phyloP scores from a whole-genome alignment of 2,888 invertebrate species.

The Cataglyphis rosenhaueri region DNA sequence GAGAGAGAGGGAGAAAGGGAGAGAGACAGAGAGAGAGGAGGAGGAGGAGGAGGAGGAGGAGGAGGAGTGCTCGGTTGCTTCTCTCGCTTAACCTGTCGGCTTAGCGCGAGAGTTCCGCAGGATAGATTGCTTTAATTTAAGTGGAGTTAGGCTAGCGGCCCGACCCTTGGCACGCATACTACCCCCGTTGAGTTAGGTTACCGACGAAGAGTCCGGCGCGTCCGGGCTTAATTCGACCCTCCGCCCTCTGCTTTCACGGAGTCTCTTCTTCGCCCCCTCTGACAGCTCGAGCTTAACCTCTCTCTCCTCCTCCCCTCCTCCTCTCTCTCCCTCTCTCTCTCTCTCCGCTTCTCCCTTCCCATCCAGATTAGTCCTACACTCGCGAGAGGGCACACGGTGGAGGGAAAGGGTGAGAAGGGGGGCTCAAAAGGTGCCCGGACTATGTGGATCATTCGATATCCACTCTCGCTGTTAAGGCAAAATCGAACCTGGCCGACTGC shows the following conservation, averaged over 20 bases:
- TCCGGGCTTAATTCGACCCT: conserved; percentile 79
- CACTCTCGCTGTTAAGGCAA: conserved; percentile 69
- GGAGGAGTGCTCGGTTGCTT: conserved; percentile 61
- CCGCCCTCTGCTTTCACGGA: conserved; percentile 48
- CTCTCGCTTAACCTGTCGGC: conserved; percentile 78
- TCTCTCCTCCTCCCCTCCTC: neutral
- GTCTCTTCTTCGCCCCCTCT: conserved; percentile 43
- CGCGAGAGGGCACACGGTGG: conserved; percentile 41
- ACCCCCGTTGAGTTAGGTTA: conserved; percentile 75
- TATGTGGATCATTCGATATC: conserved; percentile 73
- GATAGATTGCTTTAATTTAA: conserved; percentile 84
- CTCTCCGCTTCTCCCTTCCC: conserved; percentile 31
- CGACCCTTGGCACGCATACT: conserved; percentile 65
- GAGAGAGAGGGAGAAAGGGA: too few species aligned
- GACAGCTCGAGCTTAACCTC: conserved; percentile 34
- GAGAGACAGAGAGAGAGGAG: neutral
- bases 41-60: neutral
- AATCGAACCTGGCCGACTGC: conserved; percentile 74
- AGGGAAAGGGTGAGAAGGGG: conserved; percentile 27
- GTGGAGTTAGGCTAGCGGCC: conserved; percentile 78
- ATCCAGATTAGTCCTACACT: conserved; percentile 72
- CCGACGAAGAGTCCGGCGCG: conserved; percentile 74
- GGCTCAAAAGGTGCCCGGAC: conserved; percentile 53
- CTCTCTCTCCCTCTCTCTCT: neutral
- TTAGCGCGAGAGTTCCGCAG: conserved; percentile 80